These are phyloP conservation scores for Odontomyia ornata DNA, from an alignment of 2,888 invertebrate species.

Conservation along the genomic window DNA sequence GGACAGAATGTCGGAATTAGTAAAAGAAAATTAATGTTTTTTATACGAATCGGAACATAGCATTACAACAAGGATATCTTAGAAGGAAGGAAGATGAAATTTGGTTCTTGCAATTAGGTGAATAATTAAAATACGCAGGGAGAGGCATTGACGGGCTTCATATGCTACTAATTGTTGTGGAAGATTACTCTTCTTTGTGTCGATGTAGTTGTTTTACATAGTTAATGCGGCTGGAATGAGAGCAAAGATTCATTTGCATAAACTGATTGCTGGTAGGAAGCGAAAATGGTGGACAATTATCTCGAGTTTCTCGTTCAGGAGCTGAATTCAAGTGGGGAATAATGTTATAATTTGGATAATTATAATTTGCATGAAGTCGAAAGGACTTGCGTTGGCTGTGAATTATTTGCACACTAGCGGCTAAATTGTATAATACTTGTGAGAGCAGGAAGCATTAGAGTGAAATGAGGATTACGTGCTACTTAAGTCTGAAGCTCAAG, in stretches of 20 bases:
- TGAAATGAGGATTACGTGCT: no score
- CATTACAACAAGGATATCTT: background rate
- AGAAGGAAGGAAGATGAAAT: background rate
- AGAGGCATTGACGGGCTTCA: constrained; percentile 1
- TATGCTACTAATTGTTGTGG: constrained; percentile 12
- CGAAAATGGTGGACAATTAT: background rate
- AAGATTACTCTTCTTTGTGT: background rate
- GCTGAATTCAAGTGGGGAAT: background rate
- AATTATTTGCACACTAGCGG: no score
- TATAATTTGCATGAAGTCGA: no score
- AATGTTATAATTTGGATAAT: no score
- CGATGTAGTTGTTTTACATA: background rate
- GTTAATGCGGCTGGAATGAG: background rate
- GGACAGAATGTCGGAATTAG: background rate
- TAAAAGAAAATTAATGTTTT: background rate
- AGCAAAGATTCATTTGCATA: background rate
- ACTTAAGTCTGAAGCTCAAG: no score
- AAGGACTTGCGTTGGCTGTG: no score
- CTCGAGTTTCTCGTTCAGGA: background rate
- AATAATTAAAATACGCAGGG: background rate
- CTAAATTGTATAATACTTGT: no score
- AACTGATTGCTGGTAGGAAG: background rate
- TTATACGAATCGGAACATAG: background rate
- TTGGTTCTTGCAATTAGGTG: background rate
- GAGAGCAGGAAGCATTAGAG: no score